phyloP scores from a whole-genome alignment of 2,797 vertebrate species.

The Falco columbarius region DNA sequence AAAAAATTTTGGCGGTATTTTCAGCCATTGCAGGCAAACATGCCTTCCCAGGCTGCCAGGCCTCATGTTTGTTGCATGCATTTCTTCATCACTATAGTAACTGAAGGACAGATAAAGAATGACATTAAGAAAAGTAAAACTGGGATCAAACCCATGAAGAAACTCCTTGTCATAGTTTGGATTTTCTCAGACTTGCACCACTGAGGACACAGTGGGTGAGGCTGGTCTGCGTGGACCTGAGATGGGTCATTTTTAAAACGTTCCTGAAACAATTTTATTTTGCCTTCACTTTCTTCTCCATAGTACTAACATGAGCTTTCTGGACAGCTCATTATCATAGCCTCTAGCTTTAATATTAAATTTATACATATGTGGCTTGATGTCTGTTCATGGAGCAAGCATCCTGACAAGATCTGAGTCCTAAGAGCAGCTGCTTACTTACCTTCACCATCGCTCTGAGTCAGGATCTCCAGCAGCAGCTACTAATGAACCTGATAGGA shows the following conservation, averaged over 20 bases:
- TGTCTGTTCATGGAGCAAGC: background rate
- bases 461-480: background rate
- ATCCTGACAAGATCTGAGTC: background rate
- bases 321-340: background rate
- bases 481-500: background rate
- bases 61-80: background rate
- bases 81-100: constrained; percentile 60
- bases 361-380: background rate
- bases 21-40: background rate
- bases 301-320: background rate
- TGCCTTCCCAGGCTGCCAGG: background rate
- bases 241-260: background rate
- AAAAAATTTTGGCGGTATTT: background rate
- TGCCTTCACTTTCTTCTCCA: background rate
- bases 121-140: background rate
- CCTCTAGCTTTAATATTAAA: background rate
- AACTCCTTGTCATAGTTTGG: background rate
- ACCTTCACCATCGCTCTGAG: background rate
- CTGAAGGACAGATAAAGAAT: constrained; percentile 27
- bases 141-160: background rate
- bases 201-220: background rate
- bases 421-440: background rate
- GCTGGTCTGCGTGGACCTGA: background rate
- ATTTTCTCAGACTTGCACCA: background rate
- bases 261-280: background rate